A percentile compares a stretch with the other conserved stretches of the same genome.
Evolutionary conservation across 2,888 invertebrate species (phyloP).

Genomic region (Mactromeris polynyma): DNA sequence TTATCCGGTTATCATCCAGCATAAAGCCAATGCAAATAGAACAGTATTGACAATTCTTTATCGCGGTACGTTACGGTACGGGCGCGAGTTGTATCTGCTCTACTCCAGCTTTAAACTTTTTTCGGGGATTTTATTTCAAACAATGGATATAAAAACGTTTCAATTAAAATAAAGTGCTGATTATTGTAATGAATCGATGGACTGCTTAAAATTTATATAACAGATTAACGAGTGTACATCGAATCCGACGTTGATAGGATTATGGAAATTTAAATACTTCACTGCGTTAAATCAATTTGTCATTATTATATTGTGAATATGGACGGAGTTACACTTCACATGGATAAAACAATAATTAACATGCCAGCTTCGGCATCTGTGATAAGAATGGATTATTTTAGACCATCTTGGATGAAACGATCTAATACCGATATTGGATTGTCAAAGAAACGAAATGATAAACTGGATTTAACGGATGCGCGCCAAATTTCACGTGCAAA

Average conservation of each 20-base stretch:
- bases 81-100: not conserved
- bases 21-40: constrained; percentile 15
- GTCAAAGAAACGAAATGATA: constrained; percentile 49
- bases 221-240: constrained; percentile 25
- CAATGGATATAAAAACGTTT: constrained; percentile 8
- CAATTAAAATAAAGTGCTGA: constrained; percentile 15
- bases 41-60: constrained; percentile 12
- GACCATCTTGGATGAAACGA: constrained; percentile 52
- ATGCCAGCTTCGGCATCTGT: constrained; percentile 32
- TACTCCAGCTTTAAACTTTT: not conserved
- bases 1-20: constrained; percentile 11
- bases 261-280: constrained; percentile 33
- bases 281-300: constrained; percentile 36
- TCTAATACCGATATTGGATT: constrained; percentile 58
- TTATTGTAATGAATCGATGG: constrained; percentile 23
- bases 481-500: constrained; percentile 43
- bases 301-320: constrained; percentile 44
- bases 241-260: constrained; percentile 28
- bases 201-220: constrained; percentile 38
- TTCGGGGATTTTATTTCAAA: constrained; percentile 8
- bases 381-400: constrained; percentile 54
- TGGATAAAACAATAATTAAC: constrained; percentile 53
- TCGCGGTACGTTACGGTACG: constrained; percentile 13
- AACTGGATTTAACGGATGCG: constrained; percentile 32
- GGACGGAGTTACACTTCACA: constrained; percentile 61